Conservation (phyloP, 2,113 vertebrate species). For the Mastomys natalensis region DNA sequence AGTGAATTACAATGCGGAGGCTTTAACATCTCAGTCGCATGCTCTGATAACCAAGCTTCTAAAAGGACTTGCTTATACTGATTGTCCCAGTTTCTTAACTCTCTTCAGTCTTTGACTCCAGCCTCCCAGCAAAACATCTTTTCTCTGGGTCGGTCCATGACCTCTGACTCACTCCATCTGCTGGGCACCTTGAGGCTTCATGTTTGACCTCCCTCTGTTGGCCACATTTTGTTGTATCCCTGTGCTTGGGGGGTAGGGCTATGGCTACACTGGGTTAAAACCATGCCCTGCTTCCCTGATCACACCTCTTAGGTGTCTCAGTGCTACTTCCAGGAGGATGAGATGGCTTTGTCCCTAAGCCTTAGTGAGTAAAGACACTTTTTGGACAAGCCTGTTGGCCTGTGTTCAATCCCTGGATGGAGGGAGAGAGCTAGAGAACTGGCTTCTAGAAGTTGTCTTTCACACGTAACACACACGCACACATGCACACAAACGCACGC, state of each 20-base stretch:
- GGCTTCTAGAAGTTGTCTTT: not conserved
- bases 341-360: not conserved
- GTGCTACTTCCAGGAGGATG: not conserved
- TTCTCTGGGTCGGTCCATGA: not conserved
- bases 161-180: not conserved
- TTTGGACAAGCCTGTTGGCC: too few species aligned
- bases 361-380: not conserved
- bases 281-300: not conserved
- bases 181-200: not conserved
- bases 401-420: not conserved
- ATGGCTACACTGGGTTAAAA: not conserved
- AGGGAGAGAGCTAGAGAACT: not conserved
- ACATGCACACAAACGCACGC: not conserved
- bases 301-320: not conserved
- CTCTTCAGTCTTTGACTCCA: not conserved
- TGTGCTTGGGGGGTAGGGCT: not conserved
- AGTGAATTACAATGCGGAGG: conserved; percentile 23
- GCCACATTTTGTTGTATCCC: not conserved
- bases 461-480: not conserved
- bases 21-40: not conserved
- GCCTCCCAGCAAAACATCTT: not conserved
- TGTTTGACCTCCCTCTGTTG: not conserved
- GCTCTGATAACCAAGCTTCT: conserved; percentile 20
- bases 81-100: conserved; percentile 12
- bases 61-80: conserved; percentile 23